These are phyloP conservation scores for Oceanodroma tethys DNA, from an alignment of 2,113 vertebrate species.

Conservation along the genomic window DNA sequence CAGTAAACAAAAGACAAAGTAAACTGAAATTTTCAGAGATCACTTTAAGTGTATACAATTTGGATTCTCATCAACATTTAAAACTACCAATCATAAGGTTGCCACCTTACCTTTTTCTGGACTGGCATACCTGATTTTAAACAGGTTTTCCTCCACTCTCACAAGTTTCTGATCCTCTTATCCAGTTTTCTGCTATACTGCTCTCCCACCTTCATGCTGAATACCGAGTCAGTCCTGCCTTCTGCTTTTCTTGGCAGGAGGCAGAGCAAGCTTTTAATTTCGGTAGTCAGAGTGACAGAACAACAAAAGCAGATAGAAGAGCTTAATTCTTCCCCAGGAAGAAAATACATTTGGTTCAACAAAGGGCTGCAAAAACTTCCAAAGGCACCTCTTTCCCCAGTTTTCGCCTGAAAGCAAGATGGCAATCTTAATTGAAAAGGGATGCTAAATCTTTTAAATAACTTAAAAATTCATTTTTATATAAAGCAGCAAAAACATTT, in stretches of 20 bases:
- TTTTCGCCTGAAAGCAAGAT: conserved; percentile 72
- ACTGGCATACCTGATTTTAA: conserved; percentile 48
- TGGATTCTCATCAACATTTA: conserved; percentile 66
- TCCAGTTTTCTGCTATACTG: conserved; percentile 16
- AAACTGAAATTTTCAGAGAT: conserved; percentile 71
- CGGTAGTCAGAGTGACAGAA: conserved; percentile 47
- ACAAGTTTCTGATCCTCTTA: conserved; percentile 23
- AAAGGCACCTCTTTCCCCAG: conserved; percentile 34
- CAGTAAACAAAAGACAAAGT: conserved; percentile 69
- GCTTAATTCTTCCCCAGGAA: conserved; percentile 65
- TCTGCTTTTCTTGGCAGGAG: conserved; percentile 43
- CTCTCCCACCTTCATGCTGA: conserved; percentile 4
- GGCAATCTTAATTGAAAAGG: conserved; percentile 77
- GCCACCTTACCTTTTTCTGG: conserved; percentile 71
- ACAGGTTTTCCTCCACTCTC: conserved; percentile 40
- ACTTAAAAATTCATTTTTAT: conserved; percentile 79
- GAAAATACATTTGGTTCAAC: conserved; percentile 49
- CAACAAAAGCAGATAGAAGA: conserved; percentile 48
- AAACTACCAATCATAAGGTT: conserved; percentile 77
- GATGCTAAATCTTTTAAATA: conserved; percentile 78
- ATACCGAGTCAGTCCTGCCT: conserved; percentile 12
- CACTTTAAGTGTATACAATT: conserved; percentile 57
- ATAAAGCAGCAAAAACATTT: conserved; percentile 81
- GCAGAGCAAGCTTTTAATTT: conserved; percentile 40
- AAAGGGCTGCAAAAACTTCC: conserved; percentile 38